Evolutionary conservation across 1,140 invertebrate genomes (phyloP), one percentile per base, ranked within the genome.

Genomic region (Sarcophaga bullata): DNA sequence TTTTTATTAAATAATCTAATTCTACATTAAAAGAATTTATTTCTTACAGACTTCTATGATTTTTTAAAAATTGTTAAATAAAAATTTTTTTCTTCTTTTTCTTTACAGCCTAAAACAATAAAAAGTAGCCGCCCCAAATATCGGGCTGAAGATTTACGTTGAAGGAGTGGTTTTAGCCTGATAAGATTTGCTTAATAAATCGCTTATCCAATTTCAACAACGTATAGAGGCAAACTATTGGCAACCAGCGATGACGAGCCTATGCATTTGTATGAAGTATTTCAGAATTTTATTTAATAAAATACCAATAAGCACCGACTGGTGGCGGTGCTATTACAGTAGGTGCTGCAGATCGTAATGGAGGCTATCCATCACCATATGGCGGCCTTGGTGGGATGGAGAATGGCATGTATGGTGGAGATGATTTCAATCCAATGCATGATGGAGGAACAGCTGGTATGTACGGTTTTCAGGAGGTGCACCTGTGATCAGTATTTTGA

Each of bases 271-370:
- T 97, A 97, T 93, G 96, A 97, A 93, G 96, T 98, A 93, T 98
- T 98, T 94, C 97, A 97, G 92, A 97, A 97, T 93, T 98, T 96
- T 94, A 97, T 98, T 92, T 97, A 98, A 93, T 97, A 97, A 94
- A 97, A 97, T 91, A 96, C 96, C 89, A 97, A 97, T 92, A 97
- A 97, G 93, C 96, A 97, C 93, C 94, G 88, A 82, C 88, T 92
- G 91, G 94, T 92, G 89, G 93, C 94, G 91, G 95, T 92, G 48
- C 75, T 50, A 78, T 52, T 78, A 17, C 49, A 10, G 75, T 48
- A 25, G 75, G 48, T 50, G 8, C 75, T 13, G 88, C 93, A 94
- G 95, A 96, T 91, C 95, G 96, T 91, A 91, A 94, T 84, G 93
- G 83, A 83, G 93, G 94, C 85, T 96, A 95, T 91, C 95, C 95